Conservation (phyloP, 2,797 vertebrate genomes). For the Acropternis orthonyx region DNA sequence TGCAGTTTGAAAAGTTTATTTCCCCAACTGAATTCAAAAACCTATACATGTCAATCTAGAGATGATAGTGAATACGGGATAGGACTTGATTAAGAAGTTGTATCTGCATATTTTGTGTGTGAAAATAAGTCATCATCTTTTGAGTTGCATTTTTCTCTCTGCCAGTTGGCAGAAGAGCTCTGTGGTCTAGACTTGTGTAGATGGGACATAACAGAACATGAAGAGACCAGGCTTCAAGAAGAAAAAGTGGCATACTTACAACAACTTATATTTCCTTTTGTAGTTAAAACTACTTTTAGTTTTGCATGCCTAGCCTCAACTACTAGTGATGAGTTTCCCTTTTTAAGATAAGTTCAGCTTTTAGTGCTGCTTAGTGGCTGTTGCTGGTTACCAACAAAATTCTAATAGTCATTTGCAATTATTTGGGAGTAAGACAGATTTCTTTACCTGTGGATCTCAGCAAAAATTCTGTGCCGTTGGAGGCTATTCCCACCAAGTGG, state of each 20-base stretch:
- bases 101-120: neutral
- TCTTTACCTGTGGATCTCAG: neutral
- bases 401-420: neutral
- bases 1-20: neutral
- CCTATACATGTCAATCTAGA: neutral
- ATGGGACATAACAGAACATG: conserved; percentile 66
- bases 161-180: conserved; percentile 67
- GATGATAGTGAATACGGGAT: neutral
- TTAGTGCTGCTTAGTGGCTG: neutral
- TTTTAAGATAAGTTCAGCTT: neutral
- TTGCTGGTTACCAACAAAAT: neutral
- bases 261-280: neutral
- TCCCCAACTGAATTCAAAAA: neutral
- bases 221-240: conserved; percentile 52
- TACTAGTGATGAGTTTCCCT: neutral
- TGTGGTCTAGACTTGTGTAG: conserved; percentile 64
- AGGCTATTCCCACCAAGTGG: neutral
- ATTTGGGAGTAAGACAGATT: neutral
- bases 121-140: conserved; percentile 32
- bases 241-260: neutral
- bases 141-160: conserved; percentile 32
- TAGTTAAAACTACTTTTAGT: neutral
- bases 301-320: neutral
- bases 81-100: neutral
- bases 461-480: neutral